Percentiles rank a stretch among this genome's conserved stretches.
Evolutionary conservation across 2,797 vertebrate species (phyloP).

Genomic region (Siniperca undulata): DNA sequence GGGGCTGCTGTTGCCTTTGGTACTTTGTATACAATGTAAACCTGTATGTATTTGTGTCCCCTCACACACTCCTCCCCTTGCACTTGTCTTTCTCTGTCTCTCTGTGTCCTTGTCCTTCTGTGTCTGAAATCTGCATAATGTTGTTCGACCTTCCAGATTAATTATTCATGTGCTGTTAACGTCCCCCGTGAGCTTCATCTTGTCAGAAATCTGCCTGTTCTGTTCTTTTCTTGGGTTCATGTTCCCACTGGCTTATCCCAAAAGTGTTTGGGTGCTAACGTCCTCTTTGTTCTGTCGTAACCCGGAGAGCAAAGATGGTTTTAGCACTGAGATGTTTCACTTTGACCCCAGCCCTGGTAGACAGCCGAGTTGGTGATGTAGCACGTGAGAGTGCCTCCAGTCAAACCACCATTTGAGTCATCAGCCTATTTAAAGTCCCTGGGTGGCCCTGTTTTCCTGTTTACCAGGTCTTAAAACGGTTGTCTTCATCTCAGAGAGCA

Average conservation of each 20-base stretch:
- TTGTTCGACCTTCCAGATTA: constrained; percentile 52
- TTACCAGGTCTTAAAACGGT: constrained; percentile 79
- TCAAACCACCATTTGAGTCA: constrained; percentile 62
- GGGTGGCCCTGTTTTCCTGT: constrained; percentile 26
- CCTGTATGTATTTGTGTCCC: constrained; percentile 61
- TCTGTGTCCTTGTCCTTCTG: constrained; percentile 54
- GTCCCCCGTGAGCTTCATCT: constrained; percentile 51
- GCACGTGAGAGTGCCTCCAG: constrained; percentile 47
- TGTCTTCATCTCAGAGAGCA: constrained; percentile 68
- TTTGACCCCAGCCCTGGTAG: constrained; percentile 22
- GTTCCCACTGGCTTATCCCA: constrained; percentile 25
- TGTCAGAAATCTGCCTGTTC: constrained; percentile 54
- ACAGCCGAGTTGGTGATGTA: constrained; percentile 27
- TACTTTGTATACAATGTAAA: constrained; percentile 73
- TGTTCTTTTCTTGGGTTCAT: constrained; percentile 36
- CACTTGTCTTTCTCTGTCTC: constrained; percentile 26
- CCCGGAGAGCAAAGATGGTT: constrained; percentile 29
- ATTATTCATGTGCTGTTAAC: constrained; percentile 64
- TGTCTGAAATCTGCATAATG: constrained; percentile 74
- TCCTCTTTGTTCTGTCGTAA: constrained; percentile 33
- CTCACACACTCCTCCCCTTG: constrained; percentile 31
- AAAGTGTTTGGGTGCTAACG: constrained; percentile 29
- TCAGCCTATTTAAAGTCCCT: constrained; percentile 47
- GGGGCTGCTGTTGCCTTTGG: constrained; percentile 76
- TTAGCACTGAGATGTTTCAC: constrained; percentile 33